Evolutionary conservation across 2,113 vertebrate species (phyloP), one percentile per base, ranked within the genome.

Genomic region (Clinocottus analis): DNA sequence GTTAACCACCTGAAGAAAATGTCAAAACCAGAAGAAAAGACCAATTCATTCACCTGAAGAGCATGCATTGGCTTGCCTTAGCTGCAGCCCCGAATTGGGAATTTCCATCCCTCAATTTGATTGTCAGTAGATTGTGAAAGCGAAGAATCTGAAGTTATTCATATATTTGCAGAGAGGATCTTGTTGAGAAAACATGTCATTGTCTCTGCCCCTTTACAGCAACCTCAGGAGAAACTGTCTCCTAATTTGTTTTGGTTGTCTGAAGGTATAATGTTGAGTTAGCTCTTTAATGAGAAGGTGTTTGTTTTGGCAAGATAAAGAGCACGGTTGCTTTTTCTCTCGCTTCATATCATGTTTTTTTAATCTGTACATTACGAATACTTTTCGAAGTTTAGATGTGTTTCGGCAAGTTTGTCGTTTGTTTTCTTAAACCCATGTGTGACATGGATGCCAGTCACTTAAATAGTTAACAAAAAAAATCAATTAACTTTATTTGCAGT

Each of bases 231-330:
- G 7, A 47, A 19, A 47, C 21, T 61, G 70, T 21, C 23, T 71
- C 17, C 8, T 45, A 72, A 60, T 60, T 45, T 72, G 37, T 41
- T 58, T 58, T 43, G 53, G 25, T 14, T 58, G 33, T 70, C 16
- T 2, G 2, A 43, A n/a, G 16, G n/a, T 37, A 23, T 51, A 51
- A 37, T 37, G 47, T 25, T 53, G 13, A 53, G 47, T 17, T 25
- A 13, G 27, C 60, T 35, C 47, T 68, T 68, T 51, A 55, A 68
- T 56, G 49, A 70, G 45, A 25, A 23, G 6, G 1, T 25, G 16
- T 70, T 37, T 39, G 11, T 56, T 70, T 23, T 58, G 6, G 21
- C 31, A 68, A 67, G 43, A 41, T 41, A 58, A 43, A 29, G 17
- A 58, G 11, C 53, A 21, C 1, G 1, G 17, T 27, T 41, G 68